Evolutionary conservation across 2,113 vertebrate species (phyloP).

Genomic region (Nycticryphes semicollaris): DNA sequence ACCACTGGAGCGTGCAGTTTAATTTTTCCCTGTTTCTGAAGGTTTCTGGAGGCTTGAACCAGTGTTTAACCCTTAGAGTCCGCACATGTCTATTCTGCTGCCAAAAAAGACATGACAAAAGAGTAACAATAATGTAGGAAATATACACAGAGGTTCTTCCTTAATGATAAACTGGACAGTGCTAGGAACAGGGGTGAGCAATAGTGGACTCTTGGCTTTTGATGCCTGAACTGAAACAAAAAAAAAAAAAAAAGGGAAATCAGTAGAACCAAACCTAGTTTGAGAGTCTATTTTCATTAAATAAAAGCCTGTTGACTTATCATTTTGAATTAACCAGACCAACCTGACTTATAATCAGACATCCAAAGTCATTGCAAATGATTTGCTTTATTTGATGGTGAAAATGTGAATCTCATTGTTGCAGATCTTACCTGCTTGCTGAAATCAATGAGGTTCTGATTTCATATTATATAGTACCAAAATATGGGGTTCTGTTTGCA

Average conservation of each 20-base stretch:
- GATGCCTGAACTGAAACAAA: background rate
- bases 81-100: background rate
- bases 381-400: background rate
- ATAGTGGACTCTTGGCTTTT: background rate
- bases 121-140: background rate
- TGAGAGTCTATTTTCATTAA: background rate
- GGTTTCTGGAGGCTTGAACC: background rate
- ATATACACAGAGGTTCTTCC: background rate
- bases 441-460: background rate
- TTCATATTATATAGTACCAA: background rate
- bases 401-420: background rate
- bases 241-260: background rate
- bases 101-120: background rate
- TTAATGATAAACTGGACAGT: background rate
- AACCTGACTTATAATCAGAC: background rate
- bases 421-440: background rate
- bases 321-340: background rate
- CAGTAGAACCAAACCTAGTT: background rate
- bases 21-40: background rate
- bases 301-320: background rate
- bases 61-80: background rate
- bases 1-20: background rate
- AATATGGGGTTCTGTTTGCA: background rate
- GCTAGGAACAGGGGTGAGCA: background rate
- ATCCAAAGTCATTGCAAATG: accelerated